phyloP scores from a whole-genome alignment of 2,888 invertebrate genomes.

The Scaptodrosophila latifasciaeformis region DNA sequence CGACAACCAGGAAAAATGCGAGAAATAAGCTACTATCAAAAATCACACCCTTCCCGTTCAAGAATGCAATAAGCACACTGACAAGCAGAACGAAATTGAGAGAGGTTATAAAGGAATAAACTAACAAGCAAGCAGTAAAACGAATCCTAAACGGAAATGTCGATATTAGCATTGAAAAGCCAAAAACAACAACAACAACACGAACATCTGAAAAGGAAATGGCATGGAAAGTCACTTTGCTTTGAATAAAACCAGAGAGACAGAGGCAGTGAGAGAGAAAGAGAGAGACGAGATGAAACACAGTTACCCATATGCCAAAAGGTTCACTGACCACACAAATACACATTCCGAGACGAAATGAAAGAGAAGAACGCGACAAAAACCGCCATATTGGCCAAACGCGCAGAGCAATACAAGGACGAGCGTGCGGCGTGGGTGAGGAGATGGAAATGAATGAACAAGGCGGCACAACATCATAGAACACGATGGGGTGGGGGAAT shows the following conservation, averaged over 20 bases:
- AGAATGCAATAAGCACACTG: conserved; percentile 51
- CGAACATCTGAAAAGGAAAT: neutral
- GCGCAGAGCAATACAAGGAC: conserved; percentile 49
- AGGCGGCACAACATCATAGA: neutral
- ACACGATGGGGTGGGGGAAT: neutral
- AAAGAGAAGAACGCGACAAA: conserved; percentile 30
- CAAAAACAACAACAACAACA: conserved; percentile 18
- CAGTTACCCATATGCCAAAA: conserved; percentile 39
- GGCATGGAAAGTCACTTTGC: too few species aligned
- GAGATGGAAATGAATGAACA: neutral
- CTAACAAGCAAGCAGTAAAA: conserved; percentile 52
- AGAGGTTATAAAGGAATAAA: neutral
- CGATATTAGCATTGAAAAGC: conserved; percentile 59
- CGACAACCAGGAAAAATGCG: too few species aligned
- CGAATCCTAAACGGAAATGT: conserved; percentile 68
- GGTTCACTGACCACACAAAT: conserved; percentile 52
- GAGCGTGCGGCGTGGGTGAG: neutral
- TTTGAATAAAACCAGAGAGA: conserved; percentile 3
- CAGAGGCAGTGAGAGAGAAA: conserved; percentile 8
- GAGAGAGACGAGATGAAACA: conserved; percentile 33
- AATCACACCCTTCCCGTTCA: conserved; percentile 45
- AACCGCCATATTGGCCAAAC: conserved; percentile 59
- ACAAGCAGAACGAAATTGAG: neutral
- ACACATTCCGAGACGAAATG: neutral
- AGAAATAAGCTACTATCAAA: too few species aligned